Percentiles rank a stretch among this genome's conserved stretches.
Conservation (phyloP, 2,113 vertebrate species). For the Gymnorhina tibicen region DNA sequence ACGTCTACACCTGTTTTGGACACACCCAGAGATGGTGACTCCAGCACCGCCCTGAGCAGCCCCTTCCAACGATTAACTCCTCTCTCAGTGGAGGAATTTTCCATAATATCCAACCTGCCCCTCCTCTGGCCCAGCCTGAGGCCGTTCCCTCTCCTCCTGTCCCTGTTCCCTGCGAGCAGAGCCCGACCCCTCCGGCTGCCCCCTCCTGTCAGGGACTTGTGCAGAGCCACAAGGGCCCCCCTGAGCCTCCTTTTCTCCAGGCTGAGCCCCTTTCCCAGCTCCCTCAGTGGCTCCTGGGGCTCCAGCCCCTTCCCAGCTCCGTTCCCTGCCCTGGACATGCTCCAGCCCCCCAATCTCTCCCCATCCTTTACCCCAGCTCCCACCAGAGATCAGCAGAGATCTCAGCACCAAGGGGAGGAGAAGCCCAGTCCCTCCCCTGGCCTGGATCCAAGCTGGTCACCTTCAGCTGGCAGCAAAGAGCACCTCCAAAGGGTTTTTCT, state of each 20-base stretch:
- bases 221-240: background rate
- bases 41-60: background rate
- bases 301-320: background rate
- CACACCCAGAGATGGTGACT: background rate
- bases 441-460: background rate
- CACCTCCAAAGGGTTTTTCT: background rate
- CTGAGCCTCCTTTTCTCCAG: background rate
- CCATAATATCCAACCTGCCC: accelerated
- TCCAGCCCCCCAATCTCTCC: background rate
- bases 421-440: background rate
- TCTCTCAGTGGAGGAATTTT: background rate
- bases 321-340: accelerated
- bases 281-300: background rate
- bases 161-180: background rate
- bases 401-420: background rate
- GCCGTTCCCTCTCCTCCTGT: background rate
- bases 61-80: background rate
- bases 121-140: background rate
- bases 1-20: accelerated
- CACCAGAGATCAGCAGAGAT: background rate
- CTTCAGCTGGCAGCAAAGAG: background rate
- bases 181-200: background rate
- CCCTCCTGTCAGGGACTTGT: background rate
- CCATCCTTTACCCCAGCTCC: background rate
- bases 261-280: background rate